Conservation (phyloP, 2,797 vertebrate genomes). For the Trichosurus vulpecula region DNA sequence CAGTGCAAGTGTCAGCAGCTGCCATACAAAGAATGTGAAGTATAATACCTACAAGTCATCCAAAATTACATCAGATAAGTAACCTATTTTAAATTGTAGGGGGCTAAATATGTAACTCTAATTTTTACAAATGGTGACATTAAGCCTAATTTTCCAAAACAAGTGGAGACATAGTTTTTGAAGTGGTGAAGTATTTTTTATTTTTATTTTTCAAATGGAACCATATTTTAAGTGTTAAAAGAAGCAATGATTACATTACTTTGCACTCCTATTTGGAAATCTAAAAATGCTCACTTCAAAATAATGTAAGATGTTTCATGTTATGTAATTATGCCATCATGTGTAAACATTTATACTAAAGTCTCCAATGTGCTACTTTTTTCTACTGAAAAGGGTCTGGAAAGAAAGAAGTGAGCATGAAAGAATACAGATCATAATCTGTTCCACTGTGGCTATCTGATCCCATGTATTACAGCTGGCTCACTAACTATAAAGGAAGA, state of each 20-base stretch:
- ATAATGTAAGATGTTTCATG: constrained; percentile 82
- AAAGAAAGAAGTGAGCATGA: constrained; percentile 76
- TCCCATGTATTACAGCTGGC: constrained; percentile 77
- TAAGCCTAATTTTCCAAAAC: constrained; percentile 87
- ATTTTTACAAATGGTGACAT: constrained; percentile 87
- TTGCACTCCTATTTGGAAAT: constrained; percentile 85
- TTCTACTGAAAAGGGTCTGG: constrained; percentile 71
- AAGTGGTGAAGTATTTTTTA: constrained; percentile 86
- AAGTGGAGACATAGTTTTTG: constrained; percentile 86
- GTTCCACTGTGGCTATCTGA: constrained; percentile 82
- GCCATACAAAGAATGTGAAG: constrained; percentile 99
- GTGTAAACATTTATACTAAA: constrained; percentile 83
- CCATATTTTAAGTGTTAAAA: constrained; percentile 86
- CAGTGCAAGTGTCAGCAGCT: constrained; percentile 99
- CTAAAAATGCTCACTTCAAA: constrained; percentile 84
- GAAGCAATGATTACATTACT: constrained; percentile 84
- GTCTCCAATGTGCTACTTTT: constrained; percentile 81
- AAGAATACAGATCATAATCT: constrained; percentile 73
- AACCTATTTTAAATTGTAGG: constrained; percentile 87
- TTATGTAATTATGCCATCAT: constrained; percentile 84
- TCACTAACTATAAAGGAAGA: constrained; percentile 74
- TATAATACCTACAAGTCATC: constrained; percentile 88
- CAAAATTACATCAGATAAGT: constrained; percentile 85
- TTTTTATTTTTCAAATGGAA: constrained; percentile 84
- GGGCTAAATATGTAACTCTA: constrained; percentile 83